Percentiles rank a stretch among this genome's conserved stretches.
Conservation (phyloP, 2,888 invertebrate species). For the Hypsopygia costalis region DNA sequence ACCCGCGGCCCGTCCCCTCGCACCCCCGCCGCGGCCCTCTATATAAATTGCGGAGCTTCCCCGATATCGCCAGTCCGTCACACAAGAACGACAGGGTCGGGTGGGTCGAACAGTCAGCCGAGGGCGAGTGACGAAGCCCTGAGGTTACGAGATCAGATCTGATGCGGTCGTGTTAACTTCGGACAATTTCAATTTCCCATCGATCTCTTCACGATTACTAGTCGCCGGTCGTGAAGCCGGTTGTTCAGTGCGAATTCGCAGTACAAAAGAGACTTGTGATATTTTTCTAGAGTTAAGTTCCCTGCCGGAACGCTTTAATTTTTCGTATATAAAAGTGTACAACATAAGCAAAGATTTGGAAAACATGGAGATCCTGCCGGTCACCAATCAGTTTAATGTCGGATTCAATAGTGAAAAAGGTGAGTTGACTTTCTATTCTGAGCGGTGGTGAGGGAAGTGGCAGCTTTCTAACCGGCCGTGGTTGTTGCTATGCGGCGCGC, state of each 20-base stretch:
- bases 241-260: slow-evolving; percentile 69
- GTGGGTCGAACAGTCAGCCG: slow-evolving; percentile 66
- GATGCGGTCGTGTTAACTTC: slow-evolving; percentile 70
- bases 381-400: slow-evolving; percentile 87
- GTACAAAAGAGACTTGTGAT: slow-evolving; percentile 80
- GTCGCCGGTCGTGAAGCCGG: slow-evolving; percentile 65
- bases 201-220: slow-evolving; percentile 70
- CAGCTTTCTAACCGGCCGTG: slow-evolving; percentile 66
- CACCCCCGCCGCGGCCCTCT: slow-evolving; percentile 59
- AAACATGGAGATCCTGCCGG: slow-evolving; percentile 90
- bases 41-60: slow-evolving; percentile 66
- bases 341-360: slow-evolving; percentile 80
- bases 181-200: slow-evolving; percentile 64
- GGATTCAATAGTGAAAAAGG: slow-evolving; percentile 89
- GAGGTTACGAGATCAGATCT: slow-evolving; percentile 79
- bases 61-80: slow-evolving; percentile 73
- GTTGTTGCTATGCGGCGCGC: slow-evolving; percentile 73
- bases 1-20: slow-evolving; percentile 56
- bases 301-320: slow-evolving; percentile 64
- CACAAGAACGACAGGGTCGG: slow-evolving; percentile 72
- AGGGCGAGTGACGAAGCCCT: slow-evolving; percentile 74
- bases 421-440: slow-evolving; percentile 77
- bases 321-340: slow-evolving; percentile 74
- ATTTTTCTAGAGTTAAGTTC: slow-evolving; percentile 77
- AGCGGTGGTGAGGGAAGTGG: slow-evolving; percentile 47